Percentiles rank a stretch among this genome's conserved stretches.
Conservation (phyloP, 2,888 invertebrate species). For the Drosophila kambysellisi region DNA sequence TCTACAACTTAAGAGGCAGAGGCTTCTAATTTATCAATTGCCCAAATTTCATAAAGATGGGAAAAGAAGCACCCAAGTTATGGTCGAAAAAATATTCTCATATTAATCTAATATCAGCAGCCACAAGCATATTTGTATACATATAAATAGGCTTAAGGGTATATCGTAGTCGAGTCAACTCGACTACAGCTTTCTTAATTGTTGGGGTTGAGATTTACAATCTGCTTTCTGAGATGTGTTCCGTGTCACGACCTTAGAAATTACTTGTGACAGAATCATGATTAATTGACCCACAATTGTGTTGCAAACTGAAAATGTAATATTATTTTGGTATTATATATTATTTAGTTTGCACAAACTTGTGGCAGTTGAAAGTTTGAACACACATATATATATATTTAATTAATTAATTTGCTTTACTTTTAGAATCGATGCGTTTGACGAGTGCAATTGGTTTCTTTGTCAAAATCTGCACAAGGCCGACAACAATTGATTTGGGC, state of each 20-base stretch:
- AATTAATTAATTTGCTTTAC: background rate
- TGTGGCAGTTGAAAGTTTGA: background rate
- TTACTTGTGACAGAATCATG: background rate
- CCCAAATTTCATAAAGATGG: no score
- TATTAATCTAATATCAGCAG: no score
- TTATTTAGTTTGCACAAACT: background rate
- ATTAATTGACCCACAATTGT: background rate
- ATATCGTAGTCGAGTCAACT: no score
- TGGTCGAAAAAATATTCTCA: no score
- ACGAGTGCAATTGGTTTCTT: constrained; percentile 66
- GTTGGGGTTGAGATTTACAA: background rate
- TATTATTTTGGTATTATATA: background rate
- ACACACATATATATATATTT: background rate
- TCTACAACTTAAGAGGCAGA: no score
- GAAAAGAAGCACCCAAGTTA: no score
- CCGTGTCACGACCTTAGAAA: background rate
- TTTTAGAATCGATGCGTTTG: constrained; percentile 77
- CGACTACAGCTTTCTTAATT: background rate
- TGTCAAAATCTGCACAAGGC: constrained; percentile 68
- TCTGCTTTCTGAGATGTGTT: background rate
- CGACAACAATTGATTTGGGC: constrained; percentile 61
- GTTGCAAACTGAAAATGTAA: background rate
- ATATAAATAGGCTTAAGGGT: no score
- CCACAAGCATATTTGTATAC: no score
- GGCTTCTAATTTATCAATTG: no score